Evolutionary conservation across 2,888 invertebrate species (phyloP), one percentile per base, ranked within the genome.

Genomic region (Nymphalis polychloros): DNA sequence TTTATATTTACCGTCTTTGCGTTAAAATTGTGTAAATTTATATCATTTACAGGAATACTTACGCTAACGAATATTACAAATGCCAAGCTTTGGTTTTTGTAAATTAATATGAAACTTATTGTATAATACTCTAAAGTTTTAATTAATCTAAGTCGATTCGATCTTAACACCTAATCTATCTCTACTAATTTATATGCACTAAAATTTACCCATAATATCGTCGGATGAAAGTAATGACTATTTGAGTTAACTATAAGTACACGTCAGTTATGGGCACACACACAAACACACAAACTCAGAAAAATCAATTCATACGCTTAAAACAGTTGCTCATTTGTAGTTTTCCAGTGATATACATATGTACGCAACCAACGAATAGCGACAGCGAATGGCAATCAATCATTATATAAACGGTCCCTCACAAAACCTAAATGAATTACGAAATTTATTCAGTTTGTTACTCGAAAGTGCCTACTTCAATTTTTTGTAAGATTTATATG

Each of bases 21-120:
- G 5, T 23, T 49, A 49, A 46, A 6, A 7, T 59, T 49, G 52
- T 23, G 23, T 52, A 20, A 17, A 55, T 8, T 55, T 31, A 55
- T 55, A 55, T 55, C 31, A 27, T 31, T 31, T n/a, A 55, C 16
- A 17, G 16, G 2, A 55, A 8, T 55, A 23, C 23, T 55, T 55
- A 55, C 17, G 17, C 31, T 55, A 55, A 27, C 27, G 53, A 31
- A 55, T 55, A 8, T 55, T 55, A 55, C 31, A 31, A 27, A 55
- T 55, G 53, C 27, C 53, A 55, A 55, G 53, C 53, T 55, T 55
- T 55, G 53, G 53, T 55, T 55, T 53, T 55, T 31, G 53, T 55
- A 55, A 53, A 53, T 13, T 31, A 27, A 27, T 27, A 31, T 53
- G 10, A 19, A 50, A 53, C 53, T 27, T 53, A 27, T 53, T 16